Conservation (phyloP, 1,140 invertebrate genomes). For the Vanessa atalanta region DNA sequence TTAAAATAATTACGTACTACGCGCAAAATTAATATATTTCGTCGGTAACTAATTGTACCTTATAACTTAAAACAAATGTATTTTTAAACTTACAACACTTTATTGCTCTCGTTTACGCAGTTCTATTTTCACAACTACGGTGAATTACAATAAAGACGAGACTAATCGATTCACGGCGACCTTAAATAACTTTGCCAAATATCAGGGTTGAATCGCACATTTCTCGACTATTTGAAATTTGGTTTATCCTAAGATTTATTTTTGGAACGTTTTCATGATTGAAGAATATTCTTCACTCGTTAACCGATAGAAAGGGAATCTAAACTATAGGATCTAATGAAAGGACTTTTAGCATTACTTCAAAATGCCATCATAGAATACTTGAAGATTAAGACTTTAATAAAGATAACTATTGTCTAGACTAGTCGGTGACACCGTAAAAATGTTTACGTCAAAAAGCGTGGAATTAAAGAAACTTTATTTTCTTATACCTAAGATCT, state of each 20-base stretch:
- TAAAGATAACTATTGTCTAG: not conserved
- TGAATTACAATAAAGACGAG: constrained; percentile 13
- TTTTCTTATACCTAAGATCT: no score
- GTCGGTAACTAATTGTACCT: not conserved
- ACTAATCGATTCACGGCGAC: constrained; percentile 4
- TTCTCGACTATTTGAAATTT: not conserved
- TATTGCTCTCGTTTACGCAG: not conserved
- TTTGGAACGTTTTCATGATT: no score
- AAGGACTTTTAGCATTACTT: not conserved
- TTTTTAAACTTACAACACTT: not conserved
- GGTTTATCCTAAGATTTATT: not conserved
- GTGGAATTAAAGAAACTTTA: no score
- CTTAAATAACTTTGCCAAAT: constrained; percentile 7
- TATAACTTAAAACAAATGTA: not conserved
- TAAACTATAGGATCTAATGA: not conserved
- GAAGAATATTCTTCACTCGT: no score
- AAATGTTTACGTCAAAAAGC: no score
- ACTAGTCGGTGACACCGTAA: no score
- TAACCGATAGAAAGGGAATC: no score
- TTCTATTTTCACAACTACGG: not conserved
- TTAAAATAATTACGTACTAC: no score
- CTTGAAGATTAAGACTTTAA: not conserved
- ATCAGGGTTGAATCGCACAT: not conserved
- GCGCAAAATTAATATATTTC: no score
- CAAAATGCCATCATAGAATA: not conserved